These are phyloP conservation scores for Cyclargus thomasi DNA, from an alignment of 1,140 invertebrate species.

Conservation along the genomic window DNA sequence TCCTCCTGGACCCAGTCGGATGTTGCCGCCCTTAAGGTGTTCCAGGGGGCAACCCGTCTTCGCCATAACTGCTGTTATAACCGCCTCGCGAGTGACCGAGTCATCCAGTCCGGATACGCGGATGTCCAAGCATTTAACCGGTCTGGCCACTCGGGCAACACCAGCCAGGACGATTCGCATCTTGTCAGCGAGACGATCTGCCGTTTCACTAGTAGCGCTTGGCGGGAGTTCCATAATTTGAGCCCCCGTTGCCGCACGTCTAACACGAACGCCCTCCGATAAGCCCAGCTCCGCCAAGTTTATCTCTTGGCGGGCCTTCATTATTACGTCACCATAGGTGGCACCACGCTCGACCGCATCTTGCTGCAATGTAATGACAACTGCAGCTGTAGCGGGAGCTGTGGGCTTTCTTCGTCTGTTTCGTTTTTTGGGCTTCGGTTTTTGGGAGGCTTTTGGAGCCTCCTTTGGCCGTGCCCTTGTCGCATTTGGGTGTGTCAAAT, in stretches of 20 bases:
- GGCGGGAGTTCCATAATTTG: conserved; percentile 26
- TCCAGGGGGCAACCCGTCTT: conserved; percentile 18
- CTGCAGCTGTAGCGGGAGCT: conserved; percentile 13
- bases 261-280: neutral
- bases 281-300: neutral
- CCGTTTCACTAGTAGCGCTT: neutral
- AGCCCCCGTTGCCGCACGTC: conserved; percentile 24
- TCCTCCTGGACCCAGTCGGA: neutral
- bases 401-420: no score
- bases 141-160: conserved; percentile 7
- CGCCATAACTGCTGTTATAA: conserved; percentile 15
- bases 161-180: neutral
- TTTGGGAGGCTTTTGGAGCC: no score
- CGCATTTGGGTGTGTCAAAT: neutral
- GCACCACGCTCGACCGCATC: conserved; percentile 15
- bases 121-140: conserved; percentile 16
- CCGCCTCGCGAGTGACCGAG: conserved; percentile 20
- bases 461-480: no score
- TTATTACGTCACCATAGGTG: conserved; percentile 11
- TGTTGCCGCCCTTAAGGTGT: conserved; percentile 20
- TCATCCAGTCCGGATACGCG: conserved; percentile 23
- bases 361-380: conserved; percentile 24
- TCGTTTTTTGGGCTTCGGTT: no score
- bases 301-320: conserved; percentile 13
- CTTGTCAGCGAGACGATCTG: conserved; percentile 23